Evolutionary conservation across 2,113 vertebrate species (phyloP).

Genomic region (Chionodraco myersi): DNA sequence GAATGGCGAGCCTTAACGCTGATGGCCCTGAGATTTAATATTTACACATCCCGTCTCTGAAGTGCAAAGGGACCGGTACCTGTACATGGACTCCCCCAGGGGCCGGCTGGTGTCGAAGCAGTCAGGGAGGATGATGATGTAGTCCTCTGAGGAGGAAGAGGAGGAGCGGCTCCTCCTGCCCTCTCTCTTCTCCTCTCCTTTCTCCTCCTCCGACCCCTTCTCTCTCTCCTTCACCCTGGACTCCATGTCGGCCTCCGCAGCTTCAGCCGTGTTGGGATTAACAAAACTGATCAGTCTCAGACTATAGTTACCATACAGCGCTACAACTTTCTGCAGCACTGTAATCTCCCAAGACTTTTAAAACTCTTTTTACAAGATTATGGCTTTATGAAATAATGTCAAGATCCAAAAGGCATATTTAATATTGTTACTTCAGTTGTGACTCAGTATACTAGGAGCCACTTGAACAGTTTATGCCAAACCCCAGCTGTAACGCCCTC

Average conservation of each 20-base stretch:
- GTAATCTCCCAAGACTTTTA: not conserved
- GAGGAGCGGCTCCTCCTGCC: conserved; percentile 87
- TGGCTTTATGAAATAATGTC: not conserved
- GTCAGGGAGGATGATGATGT: conserved; percentile 94
- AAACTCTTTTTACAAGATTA: not conserved
- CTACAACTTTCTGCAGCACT: not conserved
- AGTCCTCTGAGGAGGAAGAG: conserved; percentile 93
- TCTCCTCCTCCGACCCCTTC: conserved; percentile 59
- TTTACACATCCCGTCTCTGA: not conserved
- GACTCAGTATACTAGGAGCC: not conserved
- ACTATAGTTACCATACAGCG: not conserved
- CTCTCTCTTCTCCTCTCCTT: conserved; percentile 76
- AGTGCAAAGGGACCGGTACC: conserved; percentile 26
- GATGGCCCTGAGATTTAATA: too few species aligned
- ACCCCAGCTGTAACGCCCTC: too few species aligned
- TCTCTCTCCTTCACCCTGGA: conserved; percentile 29
- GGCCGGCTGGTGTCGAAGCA: conserved; percentile 97
- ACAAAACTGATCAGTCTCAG: not conserved
- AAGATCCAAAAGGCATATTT: not conserved
- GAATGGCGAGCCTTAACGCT: too few species aligned
- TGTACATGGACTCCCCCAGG: conserved; percentile 94
- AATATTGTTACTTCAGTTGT: not conserved
- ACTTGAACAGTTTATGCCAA: too few species aligned
- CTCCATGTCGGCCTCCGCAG: conserved; percentile 55
- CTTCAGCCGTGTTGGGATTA: conserved; percentile 53